Evolutionary conservation across 2,888 invertebrate genomes (phyloP), one percentile per base, ranked within the genome.

Genomic region (Xylocampa areola): DNA sequence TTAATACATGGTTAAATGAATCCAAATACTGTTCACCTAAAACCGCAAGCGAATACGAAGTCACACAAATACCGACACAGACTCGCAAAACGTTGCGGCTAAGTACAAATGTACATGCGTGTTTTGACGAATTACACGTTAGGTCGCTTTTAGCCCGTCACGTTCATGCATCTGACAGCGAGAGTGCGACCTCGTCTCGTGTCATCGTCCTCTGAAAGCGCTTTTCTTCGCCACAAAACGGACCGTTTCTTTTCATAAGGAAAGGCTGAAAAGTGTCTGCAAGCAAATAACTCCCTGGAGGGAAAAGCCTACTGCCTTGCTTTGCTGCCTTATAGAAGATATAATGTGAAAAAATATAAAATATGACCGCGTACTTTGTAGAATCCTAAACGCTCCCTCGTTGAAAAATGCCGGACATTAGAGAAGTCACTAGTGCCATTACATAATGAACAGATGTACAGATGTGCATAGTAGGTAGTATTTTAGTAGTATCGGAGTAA

Each of bases 161-260:
- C 88, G 90, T 87, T 86, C 88, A 86, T 88, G 87, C 90, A 87
- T 86, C 88, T 86, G 89, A 86, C 89, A 86, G 87, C 83, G 86
- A 85, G 91, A 91, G 89, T 90, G 88, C 88, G 93, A 92, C 93
- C 92, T 88, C 93, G 90, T 87, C 91, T 88, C 92, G 90, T 93
- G 94, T 94, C 93, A 93, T 93, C 94, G 94, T 92, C 92, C 93
- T 90, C 87, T 94, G 93, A 94, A 94, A 94, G 93, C 88, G 89
- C 91, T 88, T 94, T 93, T 92, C 92, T 92, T 91, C 85, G 84
- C 91, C 91, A 90, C 92, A 92, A 94, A 94, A 92, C 91, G 91
- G 90, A 88, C 90, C 88, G 90, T 92, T 93, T 92, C 94, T 93
- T 93, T 93, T 93, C 93, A 94, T 91, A 92, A 92, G 91, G 89